phyloP scores from a whole-genome alignment of 2,113 vertebrate genomes.

The Colinus virginianus region DNA sequence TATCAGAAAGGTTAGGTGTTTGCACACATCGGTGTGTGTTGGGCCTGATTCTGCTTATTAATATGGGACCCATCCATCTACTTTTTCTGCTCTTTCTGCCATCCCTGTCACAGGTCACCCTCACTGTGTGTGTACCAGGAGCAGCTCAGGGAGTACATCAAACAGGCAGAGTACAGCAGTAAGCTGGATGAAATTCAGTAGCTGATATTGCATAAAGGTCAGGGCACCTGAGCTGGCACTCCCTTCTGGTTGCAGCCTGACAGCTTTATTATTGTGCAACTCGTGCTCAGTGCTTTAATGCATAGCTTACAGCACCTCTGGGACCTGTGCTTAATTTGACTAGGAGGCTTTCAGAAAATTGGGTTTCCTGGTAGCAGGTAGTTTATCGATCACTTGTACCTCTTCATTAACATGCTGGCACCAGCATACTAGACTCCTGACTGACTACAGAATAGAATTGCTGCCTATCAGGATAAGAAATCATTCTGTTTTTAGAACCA shows the following conservation, averaged over 20 bases:
- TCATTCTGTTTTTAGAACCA: neutral
- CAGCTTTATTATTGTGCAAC: neutral
- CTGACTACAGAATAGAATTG: neutral
- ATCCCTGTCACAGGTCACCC: neutral
- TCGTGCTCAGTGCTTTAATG: constrained; percentile 1
- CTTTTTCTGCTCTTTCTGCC: neutral
- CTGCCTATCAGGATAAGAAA: neutral
- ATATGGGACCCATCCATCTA: neutral
- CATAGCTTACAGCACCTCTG: neutral
- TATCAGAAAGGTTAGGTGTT: neutral
- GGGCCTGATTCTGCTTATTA: neutral
- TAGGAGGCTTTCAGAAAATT: neutral
- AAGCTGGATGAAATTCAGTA: neutral
- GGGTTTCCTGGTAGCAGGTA: constrained; percentile 23
- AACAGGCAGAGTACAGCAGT: neutral
- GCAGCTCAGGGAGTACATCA: neutral
- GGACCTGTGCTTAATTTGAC: neutral
- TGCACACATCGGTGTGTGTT: neutral
- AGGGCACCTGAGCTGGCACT: neutral
- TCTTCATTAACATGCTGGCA: neutral
- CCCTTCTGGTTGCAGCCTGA: neutral
- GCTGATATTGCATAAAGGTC: neutral
- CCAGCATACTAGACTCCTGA: neutral
- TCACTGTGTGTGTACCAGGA: neutral
- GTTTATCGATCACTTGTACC: neutral